Evolutionary conservation across 2,888 invertebrate species (phyloP), one percentile per base, ranked within the genome.

Genomic region (Cheilosia pagana): DNA sequence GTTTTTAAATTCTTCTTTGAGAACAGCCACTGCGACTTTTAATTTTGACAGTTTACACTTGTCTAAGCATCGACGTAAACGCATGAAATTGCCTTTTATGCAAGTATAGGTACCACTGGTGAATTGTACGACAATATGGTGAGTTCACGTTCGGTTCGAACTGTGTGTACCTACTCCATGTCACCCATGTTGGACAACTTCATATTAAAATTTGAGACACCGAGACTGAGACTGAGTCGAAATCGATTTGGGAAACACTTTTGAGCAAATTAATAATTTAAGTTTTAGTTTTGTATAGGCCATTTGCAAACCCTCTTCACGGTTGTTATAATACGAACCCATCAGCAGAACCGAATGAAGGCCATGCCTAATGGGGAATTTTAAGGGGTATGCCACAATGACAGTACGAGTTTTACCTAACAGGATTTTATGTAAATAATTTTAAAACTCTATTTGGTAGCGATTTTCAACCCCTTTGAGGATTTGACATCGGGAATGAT

Each of bases 171-270:
- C 43, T 8, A 14, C 48, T 65, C 59, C 63, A 65, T 76, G 85
- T 81, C 65, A 71, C 43, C 55, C 53, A 53, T 76, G 79, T 79
- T 76, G 52, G 57, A 85, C 85, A 81, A 75, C 75, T 85, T 52
- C n/a, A 85, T 81, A 85, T 85, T 85, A 85, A 85, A 85, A 75
- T 48, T 70, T 62, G 39, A 43, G 28, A 75, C 74, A 83, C 16
- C 50, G 48, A 16, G 1, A 16, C n/a, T 21, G 63, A 74, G 43
- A 2, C 59, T 76, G 60, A 21, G 31, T 14, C 23, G 35, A 23
- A 65, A 65, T 43, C 14, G 65, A 60, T 57, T 59, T 21, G 62
- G 4, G 8, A 50, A 8, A n/a, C 35, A 31, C 52, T 75, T 48
- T 57, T 43, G 35, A 53, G 21, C 12, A 39, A 75, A 71, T 85